These are phyloP conservation scores for Plebejus argus DNA, from an alignment of 2,888 invertebrate species.

Conservation along the genomic window DNA sequence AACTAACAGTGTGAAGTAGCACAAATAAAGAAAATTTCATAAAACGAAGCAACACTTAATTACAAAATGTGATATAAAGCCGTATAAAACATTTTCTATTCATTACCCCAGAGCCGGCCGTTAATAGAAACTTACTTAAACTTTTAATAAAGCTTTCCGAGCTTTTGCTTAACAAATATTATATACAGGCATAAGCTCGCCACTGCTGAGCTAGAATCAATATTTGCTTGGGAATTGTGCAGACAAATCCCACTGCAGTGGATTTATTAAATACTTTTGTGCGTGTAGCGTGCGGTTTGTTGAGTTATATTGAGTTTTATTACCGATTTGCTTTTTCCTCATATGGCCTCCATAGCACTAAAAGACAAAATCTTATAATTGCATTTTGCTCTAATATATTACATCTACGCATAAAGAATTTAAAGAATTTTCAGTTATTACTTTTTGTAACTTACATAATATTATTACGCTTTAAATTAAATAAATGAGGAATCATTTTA, in stretches of 20 bases:
- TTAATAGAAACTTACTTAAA: constrained; percentile 35
- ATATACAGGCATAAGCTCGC: constrained; percentile 28
- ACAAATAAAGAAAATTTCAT: not conserved
- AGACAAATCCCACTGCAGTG: constrained; percentile 5
- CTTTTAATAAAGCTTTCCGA: constrained; percentile 33
- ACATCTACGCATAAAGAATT: too few species aligned
- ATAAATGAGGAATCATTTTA: too few species aligned
- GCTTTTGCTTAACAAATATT: constrained; percentile 30
- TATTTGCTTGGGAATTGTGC: constrained; percentile 28
- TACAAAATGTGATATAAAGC: constrained; percentile 30
- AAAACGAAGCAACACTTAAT: constrained; percentile 16
- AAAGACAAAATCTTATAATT: not conserved
- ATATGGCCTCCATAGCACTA: not conserved
- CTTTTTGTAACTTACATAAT: too few species aligned
- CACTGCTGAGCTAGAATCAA: constrained; percentile 28
- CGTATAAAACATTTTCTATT: constrained; percentile 33
- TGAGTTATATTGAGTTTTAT: not conserved
- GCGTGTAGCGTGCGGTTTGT: not conserved
- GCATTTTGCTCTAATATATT: too few species aligned
- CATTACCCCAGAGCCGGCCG: constrained; percentile 30
- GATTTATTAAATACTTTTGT: constrained; percentile 20
- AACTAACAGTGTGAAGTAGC: not conserved
- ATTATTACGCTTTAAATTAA: too few species aligned
- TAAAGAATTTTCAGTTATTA: too few species aligned
- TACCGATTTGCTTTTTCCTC: not conserved